Evolutionary conservation across 2,113 vertebrate genomes (phyloP).

Genomic region (Dunckerocampus dactyliophorus): DNA sequence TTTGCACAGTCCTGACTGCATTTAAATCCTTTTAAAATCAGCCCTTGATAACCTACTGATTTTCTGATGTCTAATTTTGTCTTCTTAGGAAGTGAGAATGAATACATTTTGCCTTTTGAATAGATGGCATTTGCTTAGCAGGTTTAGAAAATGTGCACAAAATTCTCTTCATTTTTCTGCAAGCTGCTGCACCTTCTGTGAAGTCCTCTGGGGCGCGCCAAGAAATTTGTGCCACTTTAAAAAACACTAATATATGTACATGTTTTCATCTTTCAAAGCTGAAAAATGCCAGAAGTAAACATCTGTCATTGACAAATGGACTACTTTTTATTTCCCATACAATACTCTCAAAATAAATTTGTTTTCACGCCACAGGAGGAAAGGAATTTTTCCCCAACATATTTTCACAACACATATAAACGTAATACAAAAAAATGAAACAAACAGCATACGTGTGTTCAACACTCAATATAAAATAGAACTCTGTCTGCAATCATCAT

Average conservation of each 20-base stretch:
- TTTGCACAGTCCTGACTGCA: too few relatives aligned
- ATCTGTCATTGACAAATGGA: slow-evolving; percentile 22
- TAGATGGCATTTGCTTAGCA: too few relatives aligned
- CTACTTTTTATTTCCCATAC: slow-evolving; percentile 55
- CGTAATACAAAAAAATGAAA: slow-evolving; percentile 18
- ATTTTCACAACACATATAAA: slow-evolving; percentile 53
- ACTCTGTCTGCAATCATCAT: slow-evolving; percentile 1
- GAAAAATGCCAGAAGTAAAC: neutral
- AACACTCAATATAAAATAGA: slow-evolving; percentile 6
- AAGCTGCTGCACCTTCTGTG: too few relatives aligned
- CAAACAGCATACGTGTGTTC: slow-evolving; percentile 6
- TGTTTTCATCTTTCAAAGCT: neutral
- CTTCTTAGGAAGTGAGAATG: too few relatives aligned
- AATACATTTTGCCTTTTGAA: too few relatives aligned
- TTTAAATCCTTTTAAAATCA: too few relatives aligned
- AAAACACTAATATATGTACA: neutral
- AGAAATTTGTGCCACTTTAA: too few relatives aligned
- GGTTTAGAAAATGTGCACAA: too few relatives aligned
- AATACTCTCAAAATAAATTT: slow-evolving; percentile 38
- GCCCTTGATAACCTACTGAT: too few relatives aligned
- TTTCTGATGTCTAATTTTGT: too few relatives aligned
- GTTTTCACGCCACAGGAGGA: slow-evolving; percentile 17
- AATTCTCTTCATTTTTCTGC: too few relatives aligned
- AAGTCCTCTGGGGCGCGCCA: too few relatives aligned
- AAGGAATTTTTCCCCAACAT: slow-evolving; percentile 7